Evolutionary conservation across 1,140 invertebrate genomes (phyloP).

Genomic region (Diploscapter pachys): DNA sequence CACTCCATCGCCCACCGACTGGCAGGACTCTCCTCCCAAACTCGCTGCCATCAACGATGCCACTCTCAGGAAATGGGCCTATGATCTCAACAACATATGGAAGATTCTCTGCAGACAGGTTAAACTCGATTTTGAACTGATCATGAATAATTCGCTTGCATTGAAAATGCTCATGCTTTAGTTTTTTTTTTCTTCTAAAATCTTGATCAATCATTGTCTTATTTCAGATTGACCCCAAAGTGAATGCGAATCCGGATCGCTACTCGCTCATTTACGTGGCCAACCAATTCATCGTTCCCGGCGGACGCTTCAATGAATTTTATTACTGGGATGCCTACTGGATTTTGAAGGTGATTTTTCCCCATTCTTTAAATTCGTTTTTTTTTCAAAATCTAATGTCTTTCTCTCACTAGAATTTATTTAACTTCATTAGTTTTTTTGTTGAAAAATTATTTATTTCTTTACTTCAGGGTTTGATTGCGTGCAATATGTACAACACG

Average conservation of each 20-base stretch:
- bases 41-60: conserved; percentile 69
- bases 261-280: conserved; percentile 78
- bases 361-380: not conserved
- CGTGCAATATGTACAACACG: conserved; percentile 65
- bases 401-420: too few relatives aligned
- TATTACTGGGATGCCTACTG: conserved; percentile 94
- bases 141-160: too few relatives aligned
- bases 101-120: conserved; percentile 71
- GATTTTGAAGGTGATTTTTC: conserved; percentile 69
- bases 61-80: conserved; percentile 63
- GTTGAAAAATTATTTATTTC: too few relatives aligned
- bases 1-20: conserved; percentile 42
- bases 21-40: conserved; percentile 44
- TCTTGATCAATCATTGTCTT: too few relatives aligned
- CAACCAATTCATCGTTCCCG: conserved; percentile 83
- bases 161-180: too few relatives aligned
- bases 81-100: conserved; percentile 71
- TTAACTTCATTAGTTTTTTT: too few relatives aligned
- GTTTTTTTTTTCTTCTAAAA: too few relatives aligned
- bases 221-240: conserved; percentile 57
- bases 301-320: conserved; percentile 77
- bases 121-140: not conserved
- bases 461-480: conserved; percentile 52
- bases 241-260: conserved; percentile 47
- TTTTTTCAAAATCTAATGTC: not conserved